These are phyloP conservation scores for Chesias legatella DNA, from an alignment of 2,888 invertebrate species.

Conservation along the genomic window DNA sequence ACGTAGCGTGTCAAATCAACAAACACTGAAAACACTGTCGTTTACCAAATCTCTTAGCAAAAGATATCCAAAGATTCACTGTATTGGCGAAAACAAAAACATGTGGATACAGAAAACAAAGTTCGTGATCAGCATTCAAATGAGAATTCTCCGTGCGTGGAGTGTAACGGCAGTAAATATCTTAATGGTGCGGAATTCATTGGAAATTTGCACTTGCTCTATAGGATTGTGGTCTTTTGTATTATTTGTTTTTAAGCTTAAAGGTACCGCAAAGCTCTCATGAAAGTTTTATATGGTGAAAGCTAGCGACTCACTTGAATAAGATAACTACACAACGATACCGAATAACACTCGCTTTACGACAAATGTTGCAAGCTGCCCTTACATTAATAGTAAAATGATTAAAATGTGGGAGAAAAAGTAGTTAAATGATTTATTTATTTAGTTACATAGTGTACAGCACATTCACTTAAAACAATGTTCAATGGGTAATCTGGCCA, in stretches of 20 bases:
- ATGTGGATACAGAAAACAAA: conserved; percentile 20
- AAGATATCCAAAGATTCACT: conserved; percentile 15
- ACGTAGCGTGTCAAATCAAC: neutral
- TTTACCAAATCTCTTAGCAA: conserved; percentile 7
- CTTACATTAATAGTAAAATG: too few relatives aligned
- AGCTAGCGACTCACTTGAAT: neutral
- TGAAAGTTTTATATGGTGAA: neutral
- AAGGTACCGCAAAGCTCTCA: conserved; percentile 11
- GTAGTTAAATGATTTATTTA: too few relatives aligned
- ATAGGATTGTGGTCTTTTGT: conserved; percentile 32
- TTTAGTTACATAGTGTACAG: too few relatives aligned
- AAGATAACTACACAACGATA: too few relatives aligned
- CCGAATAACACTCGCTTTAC: too few relatives aligned
- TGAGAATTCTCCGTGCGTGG: conserved; percentile 41
- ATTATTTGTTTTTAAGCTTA: conserved; percentile 1
- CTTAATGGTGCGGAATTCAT: conserved; percentile 60
- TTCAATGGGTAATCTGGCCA: too few relatives aligned
- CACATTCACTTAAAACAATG: too few relatives aligned
- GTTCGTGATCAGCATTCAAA: conserved; percentile 41
- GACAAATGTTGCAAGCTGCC: too few relatives aligned
- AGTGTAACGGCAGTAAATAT: conserved; percentile 48
- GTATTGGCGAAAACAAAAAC: conserved; percentile 19
- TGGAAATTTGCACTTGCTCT: conserved; percentile 55
- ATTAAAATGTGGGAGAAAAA: neutral
- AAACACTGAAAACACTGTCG: neutral